Percentiles rank a stretch among this genome's conserved stretches.
Evolutionary conservation across 2,888 invertebrate species (phyloP).

Genomic region (Achlya flavicornis): DNA sequence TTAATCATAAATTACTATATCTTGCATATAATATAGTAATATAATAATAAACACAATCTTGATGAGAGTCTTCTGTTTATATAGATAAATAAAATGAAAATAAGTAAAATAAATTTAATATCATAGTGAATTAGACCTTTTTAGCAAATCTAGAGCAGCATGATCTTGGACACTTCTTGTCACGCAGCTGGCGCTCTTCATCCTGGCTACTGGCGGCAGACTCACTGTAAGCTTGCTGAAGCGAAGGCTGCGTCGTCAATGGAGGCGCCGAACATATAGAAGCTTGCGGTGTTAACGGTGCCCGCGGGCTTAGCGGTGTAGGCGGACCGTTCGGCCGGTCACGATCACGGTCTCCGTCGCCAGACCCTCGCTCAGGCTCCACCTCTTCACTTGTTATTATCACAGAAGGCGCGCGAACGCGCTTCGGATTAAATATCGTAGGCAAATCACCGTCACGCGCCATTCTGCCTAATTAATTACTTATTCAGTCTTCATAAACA

Average conservation of each 20-base stretch:
- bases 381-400: slow-evolving; percentile 87
- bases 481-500: slow-evolving; percentile 29
- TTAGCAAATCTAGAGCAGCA: slow-evolving; percentile 93
- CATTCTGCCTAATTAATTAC: slow-evolving; percentile 72
- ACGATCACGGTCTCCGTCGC: slow-evolving; percentile 65
- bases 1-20: neutral
- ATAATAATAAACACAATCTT: neutral
- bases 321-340: slow-evolving; percentile 71
- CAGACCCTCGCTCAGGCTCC: slow-evolving; percentile 64
- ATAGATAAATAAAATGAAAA: too few species aligned
- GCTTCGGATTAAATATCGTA: slow-evolving; percentile 91
- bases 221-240: slow-evolving; percentile 78
- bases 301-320: slow-evolving; percentile 73
- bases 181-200: slow-evolving; percentile 80
- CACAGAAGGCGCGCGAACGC: slow-evolving; percentile 87
- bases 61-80: too few species aligned
- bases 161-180: slow-evolving; percentile 86
- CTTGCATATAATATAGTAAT: too few species aligned
- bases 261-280: slow-evolving; percentile 80
- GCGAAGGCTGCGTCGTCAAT: slow-evolving; percentile 74
- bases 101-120: neutral
- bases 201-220: slow-evolving; percentile 86
- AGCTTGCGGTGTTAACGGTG: slow-evolving; percentile 74
- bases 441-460: slow-evolving; percentile 90
- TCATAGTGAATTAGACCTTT: slow-evolving; percentile 82